Conservation (phyloP, 2,888 invertebrate species). For the Pandemis cinnamomeana region DNA sequence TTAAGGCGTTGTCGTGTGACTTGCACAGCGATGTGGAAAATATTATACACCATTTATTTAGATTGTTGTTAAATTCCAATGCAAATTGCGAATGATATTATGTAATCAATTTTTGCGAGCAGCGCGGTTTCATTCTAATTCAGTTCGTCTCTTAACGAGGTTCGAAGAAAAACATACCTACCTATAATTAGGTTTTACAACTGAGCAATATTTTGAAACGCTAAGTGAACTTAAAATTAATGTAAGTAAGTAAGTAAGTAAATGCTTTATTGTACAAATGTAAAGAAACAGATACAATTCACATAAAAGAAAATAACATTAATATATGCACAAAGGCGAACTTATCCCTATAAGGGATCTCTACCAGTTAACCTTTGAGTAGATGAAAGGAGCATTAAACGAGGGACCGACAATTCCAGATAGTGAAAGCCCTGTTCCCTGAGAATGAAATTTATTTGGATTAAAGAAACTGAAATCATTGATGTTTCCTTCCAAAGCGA, state of each 20-base stretch:
- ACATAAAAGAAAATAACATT: no score
- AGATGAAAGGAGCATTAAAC: no score
- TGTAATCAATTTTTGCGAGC: not conserved
- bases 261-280: no score
- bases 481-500: not conserved
- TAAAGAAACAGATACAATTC: no score
- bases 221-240: not conserved
- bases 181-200: not conserved
- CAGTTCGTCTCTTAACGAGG: no score
- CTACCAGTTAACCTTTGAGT: no score
- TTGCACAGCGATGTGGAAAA: conserved; percentile 7
- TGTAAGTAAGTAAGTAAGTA: no score
- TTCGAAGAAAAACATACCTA: no score
- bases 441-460: not conserved
- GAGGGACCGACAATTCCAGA: no score
- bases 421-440: not conserved
- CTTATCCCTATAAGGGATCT: no score
- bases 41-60: conserved; percentile 1
- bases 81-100: conserved; percentile 2
- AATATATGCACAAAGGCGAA: no score
- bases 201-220: not conserved
- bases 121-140: not conserved
- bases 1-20: conserved; percentile 19
- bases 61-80: not conserved
- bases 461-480: not conserved